Evolutionary conservation across 2,797 vertebrate species (phyloP).

Genomic region (Anniella stebbinsi): DNA sequence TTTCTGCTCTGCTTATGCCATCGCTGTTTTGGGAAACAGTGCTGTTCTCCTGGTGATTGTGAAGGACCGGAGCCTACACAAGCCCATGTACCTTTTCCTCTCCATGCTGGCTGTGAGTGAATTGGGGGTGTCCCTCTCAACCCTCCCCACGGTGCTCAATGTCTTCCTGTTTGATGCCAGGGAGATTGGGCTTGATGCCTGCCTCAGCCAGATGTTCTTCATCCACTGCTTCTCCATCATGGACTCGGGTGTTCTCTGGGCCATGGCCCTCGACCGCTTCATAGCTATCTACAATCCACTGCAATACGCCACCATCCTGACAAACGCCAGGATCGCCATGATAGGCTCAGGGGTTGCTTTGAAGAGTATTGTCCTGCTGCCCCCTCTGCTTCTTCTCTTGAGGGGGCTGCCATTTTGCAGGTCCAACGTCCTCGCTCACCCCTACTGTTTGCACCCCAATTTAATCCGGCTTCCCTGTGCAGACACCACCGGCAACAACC

Average conservation of each 20-base stretch:
- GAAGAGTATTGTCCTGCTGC: neutral
- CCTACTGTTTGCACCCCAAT: slow-evolving; percentile 37
- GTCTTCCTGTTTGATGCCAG: slow-evolving; percentile 61
- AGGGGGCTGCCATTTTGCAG: neutral
- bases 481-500: slow-evolving; percentile 65
- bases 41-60: slow-evolving; percentile 35
- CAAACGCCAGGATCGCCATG: neutral
- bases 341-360: neutral
- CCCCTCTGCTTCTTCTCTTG: neutral
- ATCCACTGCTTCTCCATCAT: slow-evolving; percentile 59
- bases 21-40: slow-evolving; percentile 37
- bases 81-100: slow-evolving; percentile 56
- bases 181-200: slow-evolving; percentile 53
- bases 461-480: slow-evolving; percentile 54
- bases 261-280: slow-evolving; percentile 43
- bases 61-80: slow-evolving; percentile 45
- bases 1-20: slow-evolving; percentile 34
- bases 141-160: slow-evolving; percentile 30
- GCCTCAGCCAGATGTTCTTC: slow-evolving; percentile 53
- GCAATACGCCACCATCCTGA: slow-evolving; percentile 25
- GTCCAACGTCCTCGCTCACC: neutral
- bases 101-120: slow-evolving; percentile 43
- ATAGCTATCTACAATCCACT: slow-evolving; percentile 54
- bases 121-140: slow-evolving; percentile 48
- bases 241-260: slow-evolving; percentile 50